Conservation (phyloP, 2,888 invertebrate species). For the Tubulanus polymorphus region DNA sequence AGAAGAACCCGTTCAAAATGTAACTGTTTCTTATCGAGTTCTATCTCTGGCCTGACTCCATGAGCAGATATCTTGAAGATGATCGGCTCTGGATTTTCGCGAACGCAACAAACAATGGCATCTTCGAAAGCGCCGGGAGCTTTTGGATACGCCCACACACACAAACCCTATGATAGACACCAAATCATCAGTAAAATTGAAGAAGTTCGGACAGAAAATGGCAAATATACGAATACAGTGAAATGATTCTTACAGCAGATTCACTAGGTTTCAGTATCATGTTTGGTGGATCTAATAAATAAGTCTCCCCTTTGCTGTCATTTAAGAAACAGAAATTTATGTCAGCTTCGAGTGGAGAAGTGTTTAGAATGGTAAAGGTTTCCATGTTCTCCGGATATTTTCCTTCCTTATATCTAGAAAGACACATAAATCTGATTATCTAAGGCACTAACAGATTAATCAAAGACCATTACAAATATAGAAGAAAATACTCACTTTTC, state of each 20-base stretch:
- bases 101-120: constrained; percentile 51
- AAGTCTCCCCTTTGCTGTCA: constrained; percentile 51
- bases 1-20: constrained; percentile 53
- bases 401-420: constrained; percentile 43
- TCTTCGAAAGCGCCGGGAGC: constrained; percentile 47
- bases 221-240: neutral
- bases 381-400: constrained; percentile 52
- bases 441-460: neutral
- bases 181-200: too few species aligned
- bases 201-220: neutral
- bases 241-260: neutral
- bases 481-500: constrained; percentile 36
- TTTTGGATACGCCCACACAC: constrained; percentile 52
- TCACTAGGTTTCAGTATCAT: constrained; percentile 51
- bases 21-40: constrained; percentile 50
- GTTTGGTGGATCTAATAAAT: constrained; percentile 50
- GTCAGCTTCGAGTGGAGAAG: constrained; percentile 51
- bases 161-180: constrained; percentile 29
- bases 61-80: constrained; percentile 50
- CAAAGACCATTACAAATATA: neutral
- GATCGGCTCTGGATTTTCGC: constrained; percentile 54
- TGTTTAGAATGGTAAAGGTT: constrained; percentile 46
- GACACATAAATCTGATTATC: neutral
- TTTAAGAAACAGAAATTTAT: constrained; percentile 51
- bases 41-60: constrained; percentile 51